Conservation (phyloP, 2,113 vertebrate species). For the Oenanthe oenanthe region DNA sequence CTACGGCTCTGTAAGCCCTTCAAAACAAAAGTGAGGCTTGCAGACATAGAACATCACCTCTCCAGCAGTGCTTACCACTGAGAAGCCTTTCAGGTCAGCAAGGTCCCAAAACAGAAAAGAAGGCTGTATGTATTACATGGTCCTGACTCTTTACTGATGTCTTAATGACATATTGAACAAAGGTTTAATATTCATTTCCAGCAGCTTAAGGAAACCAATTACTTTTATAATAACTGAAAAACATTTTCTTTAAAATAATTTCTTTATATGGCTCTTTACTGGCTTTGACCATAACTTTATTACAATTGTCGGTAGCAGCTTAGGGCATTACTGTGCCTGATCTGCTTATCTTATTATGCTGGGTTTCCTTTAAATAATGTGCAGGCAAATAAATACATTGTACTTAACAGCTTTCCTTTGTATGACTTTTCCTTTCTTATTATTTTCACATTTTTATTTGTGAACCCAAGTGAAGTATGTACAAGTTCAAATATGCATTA, state of each 20-base stretch:
- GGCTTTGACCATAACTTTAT: not conserved
- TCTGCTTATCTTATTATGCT: slow-evolving; percentile 66
- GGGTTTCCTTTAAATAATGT: slow-evolving; percentile 66
- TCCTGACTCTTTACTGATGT: not conserved
- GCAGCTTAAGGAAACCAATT: not conserved
- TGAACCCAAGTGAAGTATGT: slow-evolving; percentile 36
- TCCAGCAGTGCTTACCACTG: not conserved
- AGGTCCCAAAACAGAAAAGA: not conserved
- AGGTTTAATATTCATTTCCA: not conserved
- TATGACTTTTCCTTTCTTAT: slow-evolving; percentile 66
- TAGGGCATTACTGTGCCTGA: slow-evolving; percentile 28
- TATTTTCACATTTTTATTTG: slow-evolving; percentile 54
- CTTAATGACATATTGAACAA: not conserved
- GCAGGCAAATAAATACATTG: slow-evolving; percentile 18
- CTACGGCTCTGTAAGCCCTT: not conserved
- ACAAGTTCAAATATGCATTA: slow-evolving; percentile 29
- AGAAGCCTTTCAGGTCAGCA: not conserved
- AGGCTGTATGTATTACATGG: accelerated
- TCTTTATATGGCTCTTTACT: slow-evolving; percentile 3
- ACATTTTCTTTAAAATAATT: slow-evolving; percentile 18
- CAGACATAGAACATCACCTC: not conserved
- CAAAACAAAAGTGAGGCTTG: not conserved
- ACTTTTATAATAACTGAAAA: not conserved
- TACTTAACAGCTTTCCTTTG: slow-evolving; percentile 54
- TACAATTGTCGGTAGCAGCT: slow-evolving; percentile 49